Evolutionary conservation across 1,140 invertebrate species (phyloP).

Genomic region (Portunus trituberculatus): DNA sequence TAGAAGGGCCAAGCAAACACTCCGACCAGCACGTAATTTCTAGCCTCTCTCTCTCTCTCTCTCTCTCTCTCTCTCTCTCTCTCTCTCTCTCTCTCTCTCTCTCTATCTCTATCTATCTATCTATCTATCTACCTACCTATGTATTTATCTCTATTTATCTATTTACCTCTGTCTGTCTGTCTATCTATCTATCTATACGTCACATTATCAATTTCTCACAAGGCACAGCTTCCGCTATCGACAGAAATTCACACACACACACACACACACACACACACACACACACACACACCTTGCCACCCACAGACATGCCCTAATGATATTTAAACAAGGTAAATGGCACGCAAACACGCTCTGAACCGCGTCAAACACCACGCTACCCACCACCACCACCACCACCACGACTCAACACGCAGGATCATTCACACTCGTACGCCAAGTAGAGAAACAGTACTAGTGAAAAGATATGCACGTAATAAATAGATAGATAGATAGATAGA

Average conservation of each 20-base stretch:
- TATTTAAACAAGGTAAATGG: constrained; percentile 23
- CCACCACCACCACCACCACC: not conserved
- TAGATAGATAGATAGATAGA: not conserved
- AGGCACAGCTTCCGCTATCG: too few relatives aligned
- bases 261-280: constrained; percentile 46
- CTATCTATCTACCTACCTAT: not conserved
- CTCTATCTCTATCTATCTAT: not conserved
- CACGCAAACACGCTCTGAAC: not conserved
- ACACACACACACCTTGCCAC: not conserved
- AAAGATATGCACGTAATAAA: not conserved
- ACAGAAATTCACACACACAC: not conserved
- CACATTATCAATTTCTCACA: too few relatives aligned
- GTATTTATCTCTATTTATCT: not conserved
- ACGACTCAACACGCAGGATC: not conserved
- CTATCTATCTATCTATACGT: constrained; percentile 16
- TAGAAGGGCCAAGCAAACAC: not conserved
- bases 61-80: constrained; percentile 42
- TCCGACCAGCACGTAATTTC: not conserved
- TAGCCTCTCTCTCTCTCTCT: not conserved
- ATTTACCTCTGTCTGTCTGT: constrained; percentile 24
- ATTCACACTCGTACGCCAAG: too few relatives aligned
- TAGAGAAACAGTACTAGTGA: not conserved
- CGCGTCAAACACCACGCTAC: not conserved
- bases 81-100: not conserved
- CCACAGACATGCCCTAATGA: not conserved